Evolutionary conservation across 1,140 invertebrate genomes (phyloP).

Genomic region (Drosophila simulans): DNA sequence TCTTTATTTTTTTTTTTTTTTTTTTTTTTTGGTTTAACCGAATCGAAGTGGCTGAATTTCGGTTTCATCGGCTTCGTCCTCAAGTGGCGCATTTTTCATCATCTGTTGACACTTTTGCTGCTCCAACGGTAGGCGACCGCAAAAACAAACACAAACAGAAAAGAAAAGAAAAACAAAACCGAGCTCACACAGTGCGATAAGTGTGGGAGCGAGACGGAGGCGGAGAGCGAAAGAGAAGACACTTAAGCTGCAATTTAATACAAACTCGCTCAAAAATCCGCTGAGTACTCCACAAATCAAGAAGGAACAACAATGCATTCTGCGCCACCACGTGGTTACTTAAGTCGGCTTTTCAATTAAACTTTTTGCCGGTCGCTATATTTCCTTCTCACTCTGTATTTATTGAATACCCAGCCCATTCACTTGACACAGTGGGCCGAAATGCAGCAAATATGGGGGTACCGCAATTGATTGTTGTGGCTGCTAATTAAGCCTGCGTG

Average conservation of each 20-base stretch:
- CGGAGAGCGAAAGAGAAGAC: constrained; percentile 5
- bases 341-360: constrained; percentile 71
- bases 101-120: constrained; percentile 66
- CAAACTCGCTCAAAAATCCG: constrained; percentile 21
- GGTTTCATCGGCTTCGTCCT: constrained; percentile 38
- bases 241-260: constrained; percentile 32
- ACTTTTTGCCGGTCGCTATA: constrained; percentile 45
- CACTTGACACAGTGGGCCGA: constrained; percentile 10
- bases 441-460: constrained; percentile 24
- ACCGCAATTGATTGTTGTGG: constrained; percentile 44
- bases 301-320: constrained; percentile 26
- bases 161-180: constrained; percentile 28
- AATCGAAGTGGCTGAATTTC: constrained; percentile 15
- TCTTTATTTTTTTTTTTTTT: constrained; percentile 5
- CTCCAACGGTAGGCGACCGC: constrained; percentile 36
- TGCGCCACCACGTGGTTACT: constrained; percentile 72
- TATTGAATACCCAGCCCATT: constrained; percentile 7
- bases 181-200: constrained; percentile 2
- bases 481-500: constrained; percentile 28
- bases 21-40: constrained; percentile 1
- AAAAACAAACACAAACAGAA: constrained; percentile 20
- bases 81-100: constrained; percentile 80
- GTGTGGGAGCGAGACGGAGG: neutral
- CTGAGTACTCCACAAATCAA: constrained; percentile 7
- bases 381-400: neutral